These are phyloP conservation scores for Cuculus canorus DNA, from an alignment of 2,797 vertebrate species.

Conservation along the genomic window DNA sequence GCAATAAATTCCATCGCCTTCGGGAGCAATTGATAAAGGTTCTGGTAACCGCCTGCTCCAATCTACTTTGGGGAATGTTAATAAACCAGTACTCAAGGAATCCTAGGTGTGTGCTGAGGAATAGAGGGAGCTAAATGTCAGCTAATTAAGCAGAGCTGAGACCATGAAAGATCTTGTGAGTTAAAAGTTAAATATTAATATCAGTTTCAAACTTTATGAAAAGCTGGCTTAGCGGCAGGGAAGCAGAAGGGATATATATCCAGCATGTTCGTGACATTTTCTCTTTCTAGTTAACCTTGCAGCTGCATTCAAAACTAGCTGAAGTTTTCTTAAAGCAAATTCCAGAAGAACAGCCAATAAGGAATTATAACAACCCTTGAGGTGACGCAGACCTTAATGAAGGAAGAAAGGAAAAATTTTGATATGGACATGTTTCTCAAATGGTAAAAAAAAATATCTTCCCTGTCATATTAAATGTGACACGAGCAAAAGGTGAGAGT, in stretches of 20 bases:
- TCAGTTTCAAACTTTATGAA: conserved; percentile 58
- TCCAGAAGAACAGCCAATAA: conserved; percentile 31
- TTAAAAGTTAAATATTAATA: conserved; percentile 67
- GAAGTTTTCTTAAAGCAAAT: conserved; percentile 40
- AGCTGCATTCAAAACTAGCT: conserved; percentile 23
- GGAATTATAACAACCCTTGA: conserved; percentile 31
- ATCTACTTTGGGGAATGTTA: conserved; percentile 58
- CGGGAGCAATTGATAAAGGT: conserved; percentile 50
- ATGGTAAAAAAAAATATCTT: background rate
- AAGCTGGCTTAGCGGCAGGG: conserved; percentile 25
- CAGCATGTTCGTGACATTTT: conserved; percentile 25
- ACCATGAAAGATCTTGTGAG: conserved; percentile 56
- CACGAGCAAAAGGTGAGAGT: conserved; percentile 3
- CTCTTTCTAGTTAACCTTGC: conserved; percentile 33
- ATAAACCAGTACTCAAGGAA: conserved; percentile 40
- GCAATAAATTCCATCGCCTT: conserved; percentile 54
- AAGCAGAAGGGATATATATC: conserved; percentile 26
- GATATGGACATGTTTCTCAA: background rate
- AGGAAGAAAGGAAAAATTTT: conserved; percentile 34
- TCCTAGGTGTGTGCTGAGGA: background rate
- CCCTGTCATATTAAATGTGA: background rate
- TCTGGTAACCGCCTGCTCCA: conserved; percentile 35
- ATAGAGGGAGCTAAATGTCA: conserved; percentile 52
- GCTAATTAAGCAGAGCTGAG: conserved; percentile 61
- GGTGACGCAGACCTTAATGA: conserved; percentile 43